Conservation (phyloP, 2,113 vertebrate species). For the Elephantulus edwardii region DNA sequence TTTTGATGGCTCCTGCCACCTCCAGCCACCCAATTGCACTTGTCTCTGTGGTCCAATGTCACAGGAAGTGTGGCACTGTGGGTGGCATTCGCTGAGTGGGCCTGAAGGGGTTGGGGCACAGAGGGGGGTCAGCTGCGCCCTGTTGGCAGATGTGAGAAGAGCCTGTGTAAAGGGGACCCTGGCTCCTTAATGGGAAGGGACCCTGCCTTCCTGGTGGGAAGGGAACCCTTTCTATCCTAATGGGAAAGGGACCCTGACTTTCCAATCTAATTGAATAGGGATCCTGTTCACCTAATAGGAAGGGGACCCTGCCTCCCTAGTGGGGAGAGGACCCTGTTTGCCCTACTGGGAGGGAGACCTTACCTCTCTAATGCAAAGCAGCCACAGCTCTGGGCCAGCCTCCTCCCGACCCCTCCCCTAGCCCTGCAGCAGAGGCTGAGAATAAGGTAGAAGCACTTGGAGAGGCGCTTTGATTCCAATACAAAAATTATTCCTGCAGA, state of each 20-base stretch:
- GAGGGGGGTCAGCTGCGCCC: slow-evolving; percentile 60
- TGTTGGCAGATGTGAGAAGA: slow-evolving; percentile 47
- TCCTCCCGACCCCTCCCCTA: slow-evolving; percentile 78
- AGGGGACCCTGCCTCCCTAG: too few species aligned
- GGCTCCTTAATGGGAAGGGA: slow-evolving; percentile 79
- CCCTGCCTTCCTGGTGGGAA: too few species aligned
- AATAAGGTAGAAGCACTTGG: slow-evolving; percentile 78
- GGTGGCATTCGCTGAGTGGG: neutral
- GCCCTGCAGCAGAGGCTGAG: too few species aligned
- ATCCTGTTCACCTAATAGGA: too few species aligned
- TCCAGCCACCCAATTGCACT: neutral
- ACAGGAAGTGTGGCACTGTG: neutral
- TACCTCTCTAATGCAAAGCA: too few species aligned
- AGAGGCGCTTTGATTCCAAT: slow-evolving; percentile 83
- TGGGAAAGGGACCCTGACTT: too few species aligned
- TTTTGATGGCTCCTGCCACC: neutral
- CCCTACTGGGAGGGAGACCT: slow-evolving; percentile 83
- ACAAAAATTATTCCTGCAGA: slow-evolving; percentile 80
- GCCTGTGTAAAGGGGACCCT: slow-evolving; percentile 74
- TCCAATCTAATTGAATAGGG: too few species aligned
- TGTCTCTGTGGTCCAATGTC: neutral
- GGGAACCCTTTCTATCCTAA: slow-evolving; percentile 78
- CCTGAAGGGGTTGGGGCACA: slow-evolving; percentile 5
- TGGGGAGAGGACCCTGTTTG: too few species aligned
- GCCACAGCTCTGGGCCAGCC: slow-evolving; percentile 72